Base-by-base conservation (phyloP, 1,140 invertebrate species). In the Drosophila bocqueti region DNA sequence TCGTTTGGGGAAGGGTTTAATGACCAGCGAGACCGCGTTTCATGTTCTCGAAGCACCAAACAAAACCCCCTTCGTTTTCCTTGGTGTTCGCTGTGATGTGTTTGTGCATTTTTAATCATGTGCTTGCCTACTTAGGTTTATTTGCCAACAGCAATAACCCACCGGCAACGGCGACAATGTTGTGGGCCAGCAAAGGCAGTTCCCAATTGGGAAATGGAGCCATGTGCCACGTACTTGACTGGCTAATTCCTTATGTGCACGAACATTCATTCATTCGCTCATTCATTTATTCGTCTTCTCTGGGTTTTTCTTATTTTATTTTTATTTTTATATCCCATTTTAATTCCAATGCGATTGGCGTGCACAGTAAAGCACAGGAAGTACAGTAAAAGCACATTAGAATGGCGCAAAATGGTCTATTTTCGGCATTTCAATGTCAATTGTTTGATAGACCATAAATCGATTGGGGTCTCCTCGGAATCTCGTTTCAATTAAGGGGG, bases 221-320 rank as follows among this genome's bases (percentile, higher is more conserved):
- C 68, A 87, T 83, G 80, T 80, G 73, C 83, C 84, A 87, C 84
- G 85, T 87, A 84, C 85, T 81, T 80, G 52, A 64, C 77, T 71
- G 74, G 84, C 84, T 87, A 89, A 84, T 87, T 87, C 84, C 86
- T 87, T 89, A 75, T 87, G 77, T 87, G 83, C 84, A 87, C 83
- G 85, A 81, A 71, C 65, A 72, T 59, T 43, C 54, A 26, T 55
- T 55, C 52, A 36, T 34, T 52, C 64, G 68, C 49, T 36, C 52
- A 11, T 36, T 55, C 31, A 16, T 54, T 36, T 13, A 8, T 54
- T 54, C 62, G 40, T 26, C 36, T 59, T 43, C 29, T 43, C 31
- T 26, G 29, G 29, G 24, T 26, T 29, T 43, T 36, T 24, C 15
- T 59, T 16, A 38, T 29, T 72, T 69, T 73, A 74, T 77, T 31